Evolutionary conservation across 2,113 vertebrate species (phyloP).

Genomic region (Arothron firmamentum): DNA sequence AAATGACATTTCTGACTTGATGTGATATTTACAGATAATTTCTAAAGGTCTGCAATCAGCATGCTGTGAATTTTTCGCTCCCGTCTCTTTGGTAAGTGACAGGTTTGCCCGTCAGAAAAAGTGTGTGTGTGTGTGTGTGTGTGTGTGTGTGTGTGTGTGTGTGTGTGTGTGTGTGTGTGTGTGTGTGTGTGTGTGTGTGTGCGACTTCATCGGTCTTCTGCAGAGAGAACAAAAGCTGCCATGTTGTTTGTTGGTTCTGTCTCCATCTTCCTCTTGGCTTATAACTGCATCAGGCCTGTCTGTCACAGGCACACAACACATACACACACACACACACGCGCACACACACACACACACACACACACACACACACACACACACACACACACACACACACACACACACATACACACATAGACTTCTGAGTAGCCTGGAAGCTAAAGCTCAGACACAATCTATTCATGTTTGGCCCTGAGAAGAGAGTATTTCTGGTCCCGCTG

Average conservation of each 20-base stretch:
- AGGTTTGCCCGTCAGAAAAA: slow-evolving; percentile 19
- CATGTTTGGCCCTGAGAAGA: slow-evolving; percentile 24
- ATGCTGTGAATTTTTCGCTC: slow-evolving; percentile 2
- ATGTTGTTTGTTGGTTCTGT: slow-evolving; percentile 26
- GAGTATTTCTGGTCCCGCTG: slow-evolving; percentile 44
- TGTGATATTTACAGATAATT: slow-evolving; percentile 12
- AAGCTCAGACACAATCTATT: slow-evolving; percentile 16
- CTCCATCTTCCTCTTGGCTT: slow-evolving; percentile 22
- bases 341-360: neutral
- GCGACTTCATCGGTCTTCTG: slow-evolving; percentile 44
- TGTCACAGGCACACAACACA: neutral
- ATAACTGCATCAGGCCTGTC: slow-evolving; percentile 30
- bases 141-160: slow-evolving; percentile 12
- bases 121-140: slow-evolving; percentile 1
- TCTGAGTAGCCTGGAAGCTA: slow-evolving; percentile 33
- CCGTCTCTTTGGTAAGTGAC: slow-evolving; percentile 23
- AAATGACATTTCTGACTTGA: neutral
- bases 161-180: slow-evolving; percentile 9
- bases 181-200: slow-evolving; percentile 3
- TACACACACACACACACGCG: too few species aligned
- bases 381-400: neutral
- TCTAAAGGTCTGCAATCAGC: slow-evolving; percentile 18
- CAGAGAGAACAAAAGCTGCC: slow-evolving; percentile 41
- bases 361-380: neutral
- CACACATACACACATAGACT: neutral